phyloP scores from a whole-genome alignment of 1,140 invertebrate species.

The Maniola jurtina region DNA sequence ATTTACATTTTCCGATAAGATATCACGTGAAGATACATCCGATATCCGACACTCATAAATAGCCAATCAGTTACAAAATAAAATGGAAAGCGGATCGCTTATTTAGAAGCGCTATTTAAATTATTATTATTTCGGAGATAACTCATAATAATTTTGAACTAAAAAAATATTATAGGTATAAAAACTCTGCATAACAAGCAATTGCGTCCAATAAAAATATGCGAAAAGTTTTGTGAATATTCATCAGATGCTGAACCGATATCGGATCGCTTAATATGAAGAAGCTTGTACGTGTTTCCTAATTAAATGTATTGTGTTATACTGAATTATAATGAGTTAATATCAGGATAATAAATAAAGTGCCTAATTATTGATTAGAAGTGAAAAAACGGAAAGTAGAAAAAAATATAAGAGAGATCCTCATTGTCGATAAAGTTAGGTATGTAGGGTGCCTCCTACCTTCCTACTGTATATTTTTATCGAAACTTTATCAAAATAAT shows the following conservation, averaged over 20 bases:
- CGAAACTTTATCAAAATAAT: not conserved
- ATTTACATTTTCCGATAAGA: not conserved
- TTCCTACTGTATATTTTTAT: not conserved
- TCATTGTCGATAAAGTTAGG: not conserved
- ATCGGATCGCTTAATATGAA: not conserved
- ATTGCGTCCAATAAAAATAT: no score
- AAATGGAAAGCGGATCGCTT: no score
- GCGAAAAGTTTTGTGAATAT: no score
- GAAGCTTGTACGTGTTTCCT: constrained; percentile 9
- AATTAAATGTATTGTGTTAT: constrained; percentile 29
- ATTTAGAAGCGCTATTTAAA: no score
- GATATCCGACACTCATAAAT: no score
- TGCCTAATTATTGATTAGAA: constrained; percentile 28
- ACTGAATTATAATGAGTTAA: constrained; percentile 24
- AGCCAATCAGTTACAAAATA: no score
- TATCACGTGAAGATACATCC: not conserved
- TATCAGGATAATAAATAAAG: constrained; percentile 31
- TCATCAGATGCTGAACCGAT: not conserved
- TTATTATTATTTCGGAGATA: no score
- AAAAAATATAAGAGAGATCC: not conserved
- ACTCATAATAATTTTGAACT: no score
- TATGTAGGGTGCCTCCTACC: not conserved
- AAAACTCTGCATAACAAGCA: no score
- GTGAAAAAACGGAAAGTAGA: constrained; percentile 12
- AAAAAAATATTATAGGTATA: no score